phyloP scores from a whole-genome alignment of 2,888 invertebrate genomes.

The Escarpia spicata region DNA sequence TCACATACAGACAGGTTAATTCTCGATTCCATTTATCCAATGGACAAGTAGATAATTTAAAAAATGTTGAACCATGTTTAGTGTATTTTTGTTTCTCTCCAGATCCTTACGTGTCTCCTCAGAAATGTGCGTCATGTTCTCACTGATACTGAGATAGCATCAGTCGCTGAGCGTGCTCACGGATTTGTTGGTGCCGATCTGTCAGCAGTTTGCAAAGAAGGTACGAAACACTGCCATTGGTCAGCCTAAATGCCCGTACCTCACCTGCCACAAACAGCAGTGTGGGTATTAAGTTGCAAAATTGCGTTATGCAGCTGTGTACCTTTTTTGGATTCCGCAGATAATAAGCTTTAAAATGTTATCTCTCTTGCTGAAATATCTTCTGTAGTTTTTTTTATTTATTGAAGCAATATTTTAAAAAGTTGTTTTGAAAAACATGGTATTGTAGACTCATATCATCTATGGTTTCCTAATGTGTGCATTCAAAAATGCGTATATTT shows the following conservation, averaged over 20 bases:
- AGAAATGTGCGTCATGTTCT: conserved; percentile 71
- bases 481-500: no score
- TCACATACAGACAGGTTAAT: not conserved
- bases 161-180: conserved; percentile 79
- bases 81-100: conserved; percentile 50
- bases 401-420: no score
- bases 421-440: no score
- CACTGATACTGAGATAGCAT: conserved; percentile 70
- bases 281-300: no score
- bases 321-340: no score
- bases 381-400: no score
- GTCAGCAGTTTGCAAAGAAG: conserved; percentile 78
- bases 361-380: no score
- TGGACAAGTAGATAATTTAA: not conserved
- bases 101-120: conserved; percentile 78
- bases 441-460: no score
- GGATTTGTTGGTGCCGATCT: conserved; percentile 93
- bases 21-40: not conserved
- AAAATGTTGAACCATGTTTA: not conserved
- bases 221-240: conserved; percentile 38
- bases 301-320: no score
- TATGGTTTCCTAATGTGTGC: no score
- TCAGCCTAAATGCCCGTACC: not conserved
- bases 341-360: no score
- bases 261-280: no score